Percentiles rank a stretch among this genome's conserved stretches.
Evolutionary conservation across 2,888 invertebrate genomes (phyloP).

Genomic region (Schrankia costaestrigalis): DNA sequence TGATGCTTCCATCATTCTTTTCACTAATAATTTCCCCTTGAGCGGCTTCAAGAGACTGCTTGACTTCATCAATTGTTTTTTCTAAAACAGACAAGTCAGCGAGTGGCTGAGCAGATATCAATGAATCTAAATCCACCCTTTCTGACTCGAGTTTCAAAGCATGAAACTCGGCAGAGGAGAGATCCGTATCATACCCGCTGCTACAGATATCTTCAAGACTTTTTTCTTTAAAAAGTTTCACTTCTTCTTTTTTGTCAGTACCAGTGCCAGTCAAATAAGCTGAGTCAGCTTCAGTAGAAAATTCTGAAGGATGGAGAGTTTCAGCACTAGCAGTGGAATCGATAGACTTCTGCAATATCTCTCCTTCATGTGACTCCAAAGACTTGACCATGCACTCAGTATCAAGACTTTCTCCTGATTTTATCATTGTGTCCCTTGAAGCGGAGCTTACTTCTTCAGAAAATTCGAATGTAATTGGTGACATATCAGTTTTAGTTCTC

Average conservation of each 20-base stretch:
- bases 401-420: constrained; percentile 75
- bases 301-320: constrained; percentile 75
- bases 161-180: constrained; percentile 83
- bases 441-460: constrained; percentile 67
- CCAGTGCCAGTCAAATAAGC: constrained; percentile 73
- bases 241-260: constrained; percentile 65
- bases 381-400: constrained; percentile 77
- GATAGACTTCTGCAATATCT: constrained; percentile 75
- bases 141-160: constrained; percentile 76
- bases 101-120: constrained; percentile 73
- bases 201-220: constrained; percentile 84
- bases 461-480: constrained; percentile 61
- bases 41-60: constrained; percentile 85
- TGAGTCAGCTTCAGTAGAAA: constrained; percentile 76
- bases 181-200: constrained; percentile 84
- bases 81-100: constrained; percentile 81
- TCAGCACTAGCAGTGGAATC: constrained; percentile 77
- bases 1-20: constrained; percentile 82
- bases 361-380: constrained; percentile 75
- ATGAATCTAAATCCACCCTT: constrained; percentile 73
- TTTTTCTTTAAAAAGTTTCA: constrained; percentile 72
- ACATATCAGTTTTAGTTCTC: constrained; percentile 65
- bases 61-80: constrained; percentile 86
- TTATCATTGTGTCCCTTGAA: constrained; percentile 74
- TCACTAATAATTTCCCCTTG: constrained; percentile 85